Evolutionary conservation across 2,113 vertebrate species (phyloP), one percentile per base, ranked within the genome.

Genomic region (Argyrosomus japonicus): DNA sequence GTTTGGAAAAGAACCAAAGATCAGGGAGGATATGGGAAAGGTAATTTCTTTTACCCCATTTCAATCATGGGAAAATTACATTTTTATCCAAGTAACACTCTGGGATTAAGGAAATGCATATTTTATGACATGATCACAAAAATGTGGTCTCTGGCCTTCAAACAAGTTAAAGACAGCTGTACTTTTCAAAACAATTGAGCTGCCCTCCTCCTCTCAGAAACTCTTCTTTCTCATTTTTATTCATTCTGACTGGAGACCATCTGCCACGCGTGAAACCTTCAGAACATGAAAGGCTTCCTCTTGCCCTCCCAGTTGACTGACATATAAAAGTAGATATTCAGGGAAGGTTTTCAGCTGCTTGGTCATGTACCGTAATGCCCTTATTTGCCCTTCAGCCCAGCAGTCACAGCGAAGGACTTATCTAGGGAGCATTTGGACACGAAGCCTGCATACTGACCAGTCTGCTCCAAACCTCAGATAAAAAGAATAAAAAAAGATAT

Each of bases 381-480:
- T 85, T 3, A 75, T 79, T 67, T 74, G 73, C 62, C 83, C 77
- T 86, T 53, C 69, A 40, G 77, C 61, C 53, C 62, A 50, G 64
- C 58, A 40, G 43, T 62, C 65, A 64, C 61, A 71, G 72, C 68
- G 18, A 29, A 77, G 73, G 68, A 83, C 43, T n/a, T 54, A 63
- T 54, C 40, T 2, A 4, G 7, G 56, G 68, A 79, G 56, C 10
- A 0, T 56, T 60, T 61, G 63, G 21, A 62, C 45, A 68, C 32
- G 17, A 75, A 54, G 21, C n/a, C 48, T 57, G 65, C 54, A 51
- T 56, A 23, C 78, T 17, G n/a, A 43, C 54, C 64, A 14, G 14
- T 14, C 62, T 25, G 53, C 29, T 32, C 36, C 67, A 57, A 7
- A 68, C 68, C 60, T 69, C 67, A 75, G 56, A 70, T 29, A 23